Evolutionary conservation across 2,113 vertebrate species (phyloP).

Genomic region (Gila orcuttii): DNA sequence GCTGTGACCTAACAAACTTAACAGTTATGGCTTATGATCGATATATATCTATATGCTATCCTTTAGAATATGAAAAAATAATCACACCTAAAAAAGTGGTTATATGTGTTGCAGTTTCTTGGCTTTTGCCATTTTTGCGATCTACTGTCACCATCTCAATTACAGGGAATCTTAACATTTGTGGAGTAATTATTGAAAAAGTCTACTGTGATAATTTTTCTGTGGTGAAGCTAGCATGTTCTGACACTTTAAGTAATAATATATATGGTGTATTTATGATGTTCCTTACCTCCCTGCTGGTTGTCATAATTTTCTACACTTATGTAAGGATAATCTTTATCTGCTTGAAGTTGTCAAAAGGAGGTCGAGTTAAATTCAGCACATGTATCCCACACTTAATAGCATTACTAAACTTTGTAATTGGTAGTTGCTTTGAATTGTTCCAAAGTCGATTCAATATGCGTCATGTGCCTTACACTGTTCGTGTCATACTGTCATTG

Average conservation of each 20-base stretch:
- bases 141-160: constrained; percentile 8
- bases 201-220: constrained; percentile 51
- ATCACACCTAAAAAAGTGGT: constrained; percentile 44
- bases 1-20: constrained; percentile 53
- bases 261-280: constrained; percentile 35
- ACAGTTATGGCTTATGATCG: constrained; percentile 58
- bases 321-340: constrained; percentile 39
- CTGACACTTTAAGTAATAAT: constrained; percentile 8
- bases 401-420: constrained; percentile 60
- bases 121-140: constrained; percentile 44
- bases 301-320: constrained; percentile 40
- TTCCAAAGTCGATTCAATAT: constrained; percentile 63
- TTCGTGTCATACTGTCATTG: constrained; percentile 58
- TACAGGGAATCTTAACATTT: constrained; percentile 17
- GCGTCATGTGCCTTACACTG: neutral
- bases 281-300: constrained; percentile 12
- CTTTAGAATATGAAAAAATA: constrained; percentile 54
- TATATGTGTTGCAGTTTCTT: constrained; percentile 30
- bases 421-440: constrained; percentile 56
- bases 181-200: constrained; percentile 45
- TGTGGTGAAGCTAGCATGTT: constrained; percentile 44
- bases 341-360: constrained; percentile 39
- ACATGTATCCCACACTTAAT: constrained; percentile 69
- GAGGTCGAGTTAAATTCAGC: constrained; percentile 61
- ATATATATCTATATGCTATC: constrained; percentile 57